Evolutionary conservation across 1,140 invertebrate species (phyloP), one percentile per base, ranked within the genome.

Genomic region (Procambarus virginalis): DNA sequence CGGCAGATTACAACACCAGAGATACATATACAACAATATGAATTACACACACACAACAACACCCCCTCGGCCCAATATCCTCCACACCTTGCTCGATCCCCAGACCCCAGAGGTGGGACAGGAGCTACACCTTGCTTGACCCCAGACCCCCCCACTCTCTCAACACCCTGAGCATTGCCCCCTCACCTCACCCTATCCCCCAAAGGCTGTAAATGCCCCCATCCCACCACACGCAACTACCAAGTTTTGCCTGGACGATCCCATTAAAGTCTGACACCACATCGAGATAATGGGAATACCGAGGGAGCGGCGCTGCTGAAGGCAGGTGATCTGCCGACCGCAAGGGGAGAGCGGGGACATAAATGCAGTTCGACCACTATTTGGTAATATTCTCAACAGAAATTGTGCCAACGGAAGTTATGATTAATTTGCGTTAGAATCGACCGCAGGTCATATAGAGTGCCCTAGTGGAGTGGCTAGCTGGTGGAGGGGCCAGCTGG

Each of bases 201-300:
- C 64, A 17, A 68, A 4, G 17, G 64, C 20, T 12, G 64, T 34
- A 34, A 68, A 17, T 12, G 64, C 17, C 34, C 34, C 34, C 34
- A 34, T 68, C 64, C 68, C n/a, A 34, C 68, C 8, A 34, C 68
- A 70, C 10, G n/a, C 22, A 73, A 73, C 68, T 2, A 34, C 22
- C 22, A 73, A 73, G 68, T 73, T 73, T 22, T 34, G 10, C 68
- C n/a, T n/a, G 68, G 20, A 73, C 68, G 22, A 20, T 73, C 68
- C 68, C 14, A 73, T 73, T 73, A 73, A 73, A 73, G n/a, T 73
- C n/a, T 34, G 68, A 73, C n/a, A 73, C 6, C 68, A 8, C 68
- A 20, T 73, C 20, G 8, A 4, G 68, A 73, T 73, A 73, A 73
- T 73, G n/a, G n/a, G 68, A 22, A 73, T 73, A 34, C 20, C n/a